Evolutionary conservation across 2,113 vertebrate genomes (phyloP).

Genomic region (Leptodactylus fuscus): DNA sequence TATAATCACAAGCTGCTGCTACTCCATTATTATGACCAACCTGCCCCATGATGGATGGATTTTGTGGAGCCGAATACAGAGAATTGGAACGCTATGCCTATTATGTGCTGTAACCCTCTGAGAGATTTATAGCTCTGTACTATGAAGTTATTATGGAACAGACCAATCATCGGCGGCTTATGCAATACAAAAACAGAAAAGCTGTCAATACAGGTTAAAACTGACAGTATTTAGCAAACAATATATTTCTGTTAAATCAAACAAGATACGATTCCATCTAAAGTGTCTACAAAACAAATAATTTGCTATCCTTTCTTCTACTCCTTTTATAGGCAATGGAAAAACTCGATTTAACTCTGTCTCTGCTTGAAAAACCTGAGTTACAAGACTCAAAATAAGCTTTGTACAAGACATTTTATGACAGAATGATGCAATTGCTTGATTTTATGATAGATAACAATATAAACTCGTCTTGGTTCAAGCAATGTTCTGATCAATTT

Average conservation of each 20-base stretch:
- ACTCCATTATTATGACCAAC: constrained; percentile 7
- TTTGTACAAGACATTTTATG: not conserved
- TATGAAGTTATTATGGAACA: not conserved
- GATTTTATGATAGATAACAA: not conserved
- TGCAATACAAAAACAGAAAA: constrained; percentile 18
- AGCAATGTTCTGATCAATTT: no score
- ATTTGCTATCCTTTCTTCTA: constrained; percentile 8
- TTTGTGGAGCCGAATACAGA: not conserved
- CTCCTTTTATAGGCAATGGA: not conserved
- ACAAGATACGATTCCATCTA: constrained; percentile 11
- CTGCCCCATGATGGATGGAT: constrained; percentile 30
- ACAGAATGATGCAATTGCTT: no score
- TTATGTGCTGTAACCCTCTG: not conserved
- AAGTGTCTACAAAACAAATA: constrained; percentile 38
- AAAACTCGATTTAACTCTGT: not conserved
- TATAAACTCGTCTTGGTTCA: no score
- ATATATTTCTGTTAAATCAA: not conserved
- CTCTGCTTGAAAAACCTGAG: not conserved
- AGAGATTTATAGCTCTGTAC: constrained; percentile 24
- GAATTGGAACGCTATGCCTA: not conserved
- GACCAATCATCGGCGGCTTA: constrained; percentile 18
- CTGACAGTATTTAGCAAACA: constrained; percentile 38
- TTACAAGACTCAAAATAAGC: not conserved
- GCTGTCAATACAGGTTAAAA: constrained; percentile 12
- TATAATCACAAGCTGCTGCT: no score